phyloP scores from a whole-genome alignment of 2,888 invertebrate species.

The Psylliodes chrysocephalus region DNA sequence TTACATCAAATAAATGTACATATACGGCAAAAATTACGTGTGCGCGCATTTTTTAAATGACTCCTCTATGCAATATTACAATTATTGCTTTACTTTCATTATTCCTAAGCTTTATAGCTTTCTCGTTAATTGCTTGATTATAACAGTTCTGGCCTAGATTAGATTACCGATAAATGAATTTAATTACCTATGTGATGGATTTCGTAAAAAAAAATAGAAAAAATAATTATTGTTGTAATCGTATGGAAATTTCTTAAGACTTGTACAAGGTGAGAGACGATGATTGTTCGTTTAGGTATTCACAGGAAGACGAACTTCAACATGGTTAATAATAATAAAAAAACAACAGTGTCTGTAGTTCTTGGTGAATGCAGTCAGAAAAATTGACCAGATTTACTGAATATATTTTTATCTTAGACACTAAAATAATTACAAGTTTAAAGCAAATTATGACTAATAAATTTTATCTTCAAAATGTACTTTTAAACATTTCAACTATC shows the following conservation, averaged over 20 bases:
- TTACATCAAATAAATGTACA: constrained; percentile 10
- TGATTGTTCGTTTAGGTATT: too few relatives aligned
- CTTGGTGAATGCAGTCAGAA: too few relatives aligned
- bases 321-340: too few relatives aligned
- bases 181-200: constrained; percentile 2
- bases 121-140: constrained; percentile 27
- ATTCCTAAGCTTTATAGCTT: constrained; percentile 19
- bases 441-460: too few relatives aligned
- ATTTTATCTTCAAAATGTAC: too few relatives aligned
- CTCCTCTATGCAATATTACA: constrained; percentile 22
- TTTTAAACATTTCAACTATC: too few relatives aligned
- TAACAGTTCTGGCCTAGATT: constrained; percentile 29
- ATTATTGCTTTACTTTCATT: constrained; percentile 24
- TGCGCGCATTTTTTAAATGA: constrained; percentile 22
- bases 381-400: too few relatives aligned
- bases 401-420: too few relatives aligned
- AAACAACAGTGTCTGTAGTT: too few relatives aligned
- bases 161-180: constrained; percentile 15
- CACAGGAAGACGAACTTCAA: too few relatives aligned
- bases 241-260: background rate
- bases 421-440: too few relatives aligned
- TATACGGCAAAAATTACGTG: constrained; percentile 22
- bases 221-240: background rate
- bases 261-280: too few relatives aligned
- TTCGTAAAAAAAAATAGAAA: constrained; percentile 15